phyloP scores from a whole-genome alignment of 2,888 invertebrate genomes.

The Lasioglossum marginatum region DNA sequence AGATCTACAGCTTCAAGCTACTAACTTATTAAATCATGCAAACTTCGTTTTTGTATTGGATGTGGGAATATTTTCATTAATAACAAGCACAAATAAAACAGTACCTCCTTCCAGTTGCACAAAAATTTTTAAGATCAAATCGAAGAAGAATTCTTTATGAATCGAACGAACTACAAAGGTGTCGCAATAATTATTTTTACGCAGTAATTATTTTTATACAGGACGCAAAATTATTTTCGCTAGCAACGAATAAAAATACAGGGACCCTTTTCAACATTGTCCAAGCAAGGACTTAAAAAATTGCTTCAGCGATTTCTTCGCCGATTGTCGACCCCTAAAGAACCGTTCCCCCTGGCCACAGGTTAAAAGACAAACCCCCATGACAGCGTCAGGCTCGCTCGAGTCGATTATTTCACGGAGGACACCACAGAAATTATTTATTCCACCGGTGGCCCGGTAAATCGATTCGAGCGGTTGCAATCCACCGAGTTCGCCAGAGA shows the following conservation, averaged over 20 bases:
- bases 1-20: too few species aligned
- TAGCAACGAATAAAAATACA: not conserved
- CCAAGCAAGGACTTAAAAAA: not conserved
- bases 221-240: not conserved
- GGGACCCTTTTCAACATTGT: not conserved
- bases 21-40: too few species aligned
- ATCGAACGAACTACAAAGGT: not conserved
- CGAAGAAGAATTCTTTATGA: too few species aligned
- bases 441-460: slow-evolving; percentile 17
- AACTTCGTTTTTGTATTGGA: not conserved
- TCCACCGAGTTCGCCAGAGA: slow-evolving; percentile 8
- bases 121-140: too few species aligned
- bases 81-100: too few species aligned
- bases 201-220: not conserved
- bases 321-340: not conserved
- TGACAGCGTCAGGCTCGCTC: not conserved
- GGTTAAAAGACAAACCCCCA: not conserved
- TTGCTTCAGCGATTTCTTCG: not conserved
- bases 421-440: slow-evolving; percentile 9
- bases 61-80: not conserved
- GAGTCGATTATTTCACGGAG: not conserved
- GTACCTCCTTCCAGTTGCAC: too few species aligned
- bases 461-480: slow-evolving; percentile 24
- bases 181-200: too few species aligned
- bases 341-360: not conserved